Evolutionary conservation across 1,140 invertebrate species (phyloP).

Genomic region (Scaptomyza graminum): DNA sequence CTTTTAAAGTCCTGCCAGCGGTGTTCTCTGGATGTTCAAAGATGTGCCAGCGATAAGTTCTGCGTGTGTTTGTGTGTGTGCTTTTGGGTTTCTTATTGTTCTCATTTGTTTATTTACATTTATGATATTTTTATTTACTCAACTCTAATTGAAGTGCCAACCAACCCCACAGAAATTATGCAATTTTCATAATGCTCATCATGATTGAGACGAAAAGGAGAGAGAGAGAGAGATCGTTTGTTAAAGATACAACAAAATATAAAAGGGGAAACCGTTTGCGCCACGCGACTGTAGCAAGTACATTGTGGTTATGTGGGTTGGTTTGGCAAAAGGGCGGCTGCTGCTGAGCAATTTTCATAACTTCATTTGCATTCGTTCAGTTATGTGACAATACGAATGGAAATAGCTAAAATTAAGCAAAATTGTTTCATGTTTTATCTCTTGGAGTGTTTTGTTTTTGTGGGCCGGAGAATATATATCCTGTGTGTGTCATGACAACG

Average conservation of each 20-base stretch:
- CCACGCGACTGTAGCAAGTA: conserved; percentile 51
- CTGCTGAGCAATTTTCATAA: conserved; percentile 71
- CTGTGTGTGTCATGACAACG: conserved; percentile 53
- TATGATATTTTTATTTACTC: conserved; percentile 61
- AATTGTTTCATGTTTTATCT: conserved; percentile 14
- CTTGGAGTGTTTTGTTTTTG: not conserved
- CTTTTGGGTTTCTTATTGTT: not conserved
- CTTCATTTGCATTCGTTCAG: conserved; percentile 72
- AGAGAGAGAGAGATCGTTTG: conserved; percentile 52
- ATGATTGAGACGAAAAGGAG: conserved; percentile 44
- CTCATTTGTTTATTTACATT: conserved; percentile 67
- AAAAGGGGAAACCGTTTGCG: conserved; percentile 31
- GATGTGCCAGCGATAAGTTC: conserved; percentile 32
- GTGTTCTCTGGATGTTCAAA: conserved; percentile 34
- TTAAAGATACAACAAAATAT: conserved; percentile 47
- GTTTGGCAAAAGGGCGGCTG: conserved; percentile 17
- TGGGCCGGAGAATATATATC: conserved; percentile 6
- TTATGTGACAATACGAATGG: conserved; percentile 20
- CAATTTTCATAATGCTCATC: conserved; percentile 76
- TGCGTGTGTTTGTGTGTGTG: not conserved
- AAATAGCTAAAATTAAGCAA: conserved; percentile 30
- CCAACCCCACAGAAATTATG: conserved; percentile 73
- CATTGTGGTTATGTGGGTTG: conserved; percentile 39
- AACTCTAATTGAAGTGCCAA: conserved; percentile 75
- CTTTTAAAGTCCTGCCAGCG: conserved; percentile 36